Conservation (phyloP, 2,888 invertebrate genomes). For the Noctua pronuba region DNA sequence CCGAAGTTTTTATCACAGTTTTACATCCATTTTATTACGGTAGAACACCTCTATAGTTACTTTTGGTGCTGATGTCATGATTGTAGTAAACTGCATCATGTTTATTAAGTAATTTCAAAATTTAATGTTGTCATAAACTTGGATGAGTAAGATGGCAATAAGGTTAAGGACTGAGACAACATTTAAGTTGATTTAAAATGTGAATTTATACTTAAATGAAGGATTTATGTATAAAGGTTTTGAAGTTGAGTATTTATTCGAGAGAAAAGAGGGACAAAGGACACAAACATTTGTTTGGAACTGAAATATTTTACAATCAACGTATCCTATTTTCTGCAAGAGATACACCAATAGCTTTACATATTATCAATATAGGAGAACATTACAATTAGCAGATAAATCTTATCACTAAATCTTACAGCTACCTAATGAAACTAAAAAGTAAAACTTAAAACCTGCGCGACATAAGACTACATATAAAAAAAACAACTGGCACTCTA, state of each 20-base stretch:
- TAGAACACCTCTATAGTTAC: not conserved
- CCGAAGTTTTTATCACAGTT: not conserved
- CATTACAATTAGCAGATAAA: conserved; percentile 7
- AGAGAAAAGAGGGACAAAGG: not conserved
- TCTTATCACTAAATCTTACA: conserved; percentile 30
- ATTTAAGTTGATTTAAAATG: conserved; percentile 32
- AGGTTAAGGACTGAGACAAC: conserved; percentile 27
- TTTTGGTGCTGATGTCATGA: conserved; percentile 21
- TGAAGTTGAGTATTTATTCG: not conserved
- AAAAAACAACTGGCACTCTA: conserved; percentile 45
- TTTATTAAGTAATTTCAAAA: conserved; percentile 28
- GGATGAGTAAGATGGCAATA: conserved; percentile 5
- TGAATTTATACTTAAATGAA: not conserved
- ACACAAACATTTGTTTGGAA: not conserved
- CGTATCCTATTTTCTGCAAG: not conserved
- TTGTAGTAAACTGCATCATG: conserved; percentile 12
- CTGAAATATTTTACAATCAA: not conserved
- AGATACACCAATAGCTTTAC: not conserved
- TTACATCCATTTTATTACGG: not conserved
- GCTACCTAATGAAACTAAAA: conserved; percentile 24
- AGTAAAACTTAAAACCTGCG: conserved; percentile 16
- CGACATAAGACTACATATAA: conserved; percentile 11
- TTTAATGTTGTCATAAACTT: conserved; percentile 47
- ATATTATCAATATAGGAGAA: not conserved
- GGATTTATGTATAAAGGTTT: conserved; percentile 14